phyloP scores from a whole-genome alignment of 2,797 vertebrate species.

The Amblyraja radiata region DNA sequence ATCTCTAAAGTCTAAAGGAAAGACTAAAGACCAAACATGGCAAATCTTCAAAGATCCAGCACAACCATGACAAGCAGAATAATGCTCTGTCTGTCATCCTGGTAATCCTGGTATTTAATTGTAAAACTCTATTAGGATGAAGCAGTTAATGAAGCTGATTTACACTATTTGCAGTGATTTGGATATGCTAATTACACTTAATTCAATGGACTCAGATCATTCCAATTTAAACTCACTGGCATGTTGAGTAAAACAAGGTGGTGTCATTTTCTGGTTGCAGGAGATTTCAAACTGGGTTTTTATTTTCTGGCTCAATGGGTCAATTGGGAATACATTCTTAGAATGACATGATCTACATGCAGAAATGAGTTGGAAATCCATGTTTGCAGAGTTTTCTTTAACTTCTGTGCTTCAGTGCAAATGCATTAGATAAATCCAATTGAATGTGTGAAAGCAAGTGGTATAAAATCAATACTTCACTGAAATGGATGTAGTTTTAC shows the following conservation, averaged over 20 bases:
- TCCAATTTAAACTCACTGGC: neutral
- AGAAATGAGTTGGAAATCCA: neutral
- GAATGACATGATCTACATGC: slow-evolving; percentile 13
- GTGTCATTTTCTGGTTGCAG: neutral
- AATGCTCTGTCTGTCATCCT: no score
- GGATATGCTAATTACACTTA: neutral
- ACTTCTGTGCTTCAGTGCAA: slow-evolving; percentile 7
- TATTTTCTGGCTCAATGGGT: neutral
- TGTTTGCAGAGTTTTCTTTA: neutral
- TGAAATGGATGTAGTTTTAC: slow-evolving; percentile 15
- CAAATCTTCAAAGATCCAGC: no score
- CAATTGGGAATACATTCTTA: slow-evolving; percentile 11
- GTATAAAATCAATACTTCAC: slow-evolving; percentile 31
- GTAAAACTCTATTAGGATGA: neutral
- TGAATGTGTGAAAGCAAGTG: slow-evolving; percentile 12
- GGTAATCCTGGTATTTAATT: neutral
- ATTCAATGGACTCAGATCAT: neutral
- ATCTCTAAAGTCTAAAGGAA: no score
- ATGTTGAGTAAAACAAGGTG: neutral
- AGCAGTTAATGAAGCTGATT: neutral
- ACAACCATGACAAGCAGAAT: no score
- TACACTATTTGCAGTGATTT: neutral
- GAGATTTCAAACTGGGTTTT: no score
- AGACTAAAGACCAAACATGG: no score
- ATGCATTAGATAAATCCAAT: slow-evolving; percentile 24